Evolutionary conservation across 2,113 vertebrate species (phyloP).

Genomic region (Dicentrarchus labrax): DNA sequence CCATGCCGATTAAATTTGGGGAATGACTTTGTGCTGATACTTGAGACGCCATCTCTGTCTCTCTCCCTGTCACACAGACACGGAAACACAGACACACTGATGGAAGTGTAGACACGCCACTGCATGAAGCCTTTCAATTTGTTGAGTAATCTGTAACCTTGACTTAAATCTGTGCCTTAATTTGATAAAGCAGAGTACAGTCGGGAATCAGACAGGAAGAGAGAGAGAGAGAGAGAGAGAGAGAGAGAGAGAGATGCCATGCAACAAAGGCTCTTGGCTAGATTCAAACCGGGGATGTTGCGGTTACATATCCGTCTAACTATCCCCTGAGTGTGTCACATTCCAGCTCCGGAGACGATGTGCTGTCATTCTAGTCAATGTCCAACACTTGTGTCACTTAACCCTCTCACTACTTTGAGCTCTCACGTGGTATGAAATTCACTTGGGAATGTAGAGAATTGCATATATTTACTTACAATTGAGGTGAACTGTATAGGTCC

Average conservation of each 20-base stretch:
- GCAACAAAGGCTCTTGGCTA: not conserved
- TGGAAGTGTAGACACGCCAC: not conserved
- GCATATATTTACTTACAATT: not conserved
- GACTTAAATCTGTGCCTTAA: not conserved
- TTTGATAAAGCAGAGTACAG: not conserved
- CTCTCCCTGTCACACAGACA: not conserved
- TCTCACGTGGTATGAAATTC: not conserved
- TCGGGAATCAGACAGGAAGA: not conserved
- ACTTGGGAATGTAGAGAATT: not conserved
- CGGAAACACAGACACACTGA: accelerated
- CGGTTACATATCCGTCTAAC: not conserved
- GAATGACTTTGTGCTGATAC: constrained; percentile 25
- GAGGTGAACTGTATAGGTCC: not conserved
- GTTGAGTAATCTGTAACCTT: not conserved
- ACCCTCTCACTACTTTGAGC: not conserved
- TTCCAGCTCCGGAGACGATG: not conserved
- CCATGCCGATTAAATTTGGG: constrained; percentile 15
- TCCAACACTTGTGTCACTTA: not conserved
- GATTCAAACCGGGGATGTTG: not conserved
- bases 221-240: not conserved
- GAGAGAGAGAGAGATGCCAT: no score
- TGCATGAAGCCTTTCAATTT: constrained; percentile 2
- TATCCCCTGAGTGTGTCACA: not conserved
- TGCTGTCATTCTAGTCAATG: not conserved
- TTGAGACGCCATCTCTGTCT: not conserved